These are phyloP conservation scores for Clarias pachynema DNA, from an alignment of 2,797 vertebrate genomes.

Conservation along the genomic window DNA sequence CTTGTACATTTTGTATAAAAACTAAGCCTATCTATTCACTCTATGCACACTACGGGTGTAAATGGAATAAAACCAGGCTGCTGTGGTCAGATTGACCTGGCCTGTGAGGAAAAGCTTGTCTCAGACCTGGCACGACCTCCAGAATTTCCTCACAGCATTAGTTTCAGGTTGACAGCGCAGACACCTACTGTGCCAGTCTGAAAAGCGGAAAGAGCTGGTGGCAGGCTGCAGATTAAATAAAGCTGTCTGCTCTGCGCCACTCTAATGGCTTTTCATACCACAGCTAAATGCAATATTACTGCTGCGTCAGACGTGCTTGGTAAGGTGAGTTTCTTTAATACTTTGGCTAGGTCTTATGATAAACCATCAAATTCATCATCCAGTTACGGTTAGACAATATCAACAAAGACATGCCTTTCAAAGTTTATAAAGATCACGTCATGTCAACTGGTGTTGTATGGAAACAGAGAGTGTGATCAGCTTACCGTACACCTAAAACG, in stretches of 20 bases:
- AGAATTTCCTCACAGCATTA: background rate
- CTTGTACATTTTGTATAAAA: too few relatives aligned
- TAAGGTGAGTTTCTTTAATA: constrained; percentile 52
- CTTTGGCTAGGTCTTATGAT: background rate
- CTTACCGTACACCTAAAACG: background rate
- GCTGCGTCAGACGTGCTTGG: constrained; percentile 68
- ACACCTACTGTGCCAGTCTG: constrained; percentile 70
- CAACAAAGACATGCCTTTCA: background rate
- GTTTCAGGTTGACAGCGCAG: constrained; percentile 69
- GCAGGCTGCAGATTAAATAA: constrained; percentile 77
- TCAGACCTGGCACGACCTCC: background rate
- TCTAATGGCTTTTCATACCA: constrained; percentile 74
- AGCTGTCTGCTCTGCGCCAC: constrained; percentile 73
- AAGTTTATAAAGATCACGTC: constrained; percentile 15
- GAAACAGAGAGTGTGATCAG: background rate
- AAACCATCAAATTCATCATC: constrained; percentile 26
- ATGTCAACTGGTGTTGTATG: background rate
- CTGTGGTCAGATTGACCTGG: constrained; percentile 13
- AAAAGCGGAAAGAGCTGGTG: constrained; percentile 67
- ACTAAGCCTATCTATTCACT: too few relatives aligned
- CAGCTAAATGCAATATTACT: constrained; percentile 72
- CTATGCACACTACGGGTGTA: background rate
- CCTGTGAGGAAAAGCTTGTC: background rate
- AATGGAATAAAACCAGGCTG: background rate
- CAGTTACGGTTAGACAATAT: background rate